Evolutionary conservation across 2,888 invertebrate species (phyloP).

Genomic region (Tenthredo livida): DNA sequence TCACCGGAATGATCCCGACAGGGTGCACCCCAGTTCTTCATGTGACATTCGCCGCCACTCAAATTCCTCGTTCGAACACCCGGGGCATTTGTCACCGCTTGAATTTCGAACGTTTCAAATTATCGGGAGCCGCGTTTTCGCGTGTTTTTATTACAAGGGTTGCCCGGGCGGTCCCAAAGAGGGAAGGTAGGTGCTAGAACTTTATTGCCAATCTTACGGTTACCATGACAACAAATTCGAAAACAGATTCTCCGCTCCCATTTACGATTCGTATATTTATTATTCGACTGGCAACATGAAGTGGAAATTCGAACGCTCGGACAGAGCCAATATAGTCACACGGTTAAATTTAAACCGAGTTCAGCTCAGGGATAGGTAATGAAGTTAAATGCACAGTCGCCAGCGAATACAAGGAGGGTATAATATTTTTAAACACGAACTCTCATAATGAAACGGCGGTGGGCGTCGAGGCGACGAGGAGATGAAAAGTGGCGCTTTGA

Average conservation of each 20-base stretch:
- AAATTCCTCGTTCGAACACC: conserved; percentile 46
- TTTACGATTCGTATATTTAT: conserved; percentile 27
- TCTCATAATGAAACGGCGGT: not conserved
- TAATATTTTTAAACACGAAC: not conserved
- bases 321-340: not conserved
- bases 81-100: conserved; percentile 52
- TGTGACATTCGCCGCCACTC: conserved; percentile 37
- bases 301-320: not conserved
- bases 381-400: not conserved
- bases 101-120: conserved; percentile 50
- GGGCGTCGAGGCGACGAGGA: not conserved
- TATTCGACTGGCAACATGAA: not conserved
- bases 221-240: conserved; percentile 50
- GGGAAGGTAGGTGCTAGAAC: conserved; percentile 15
- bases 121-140: conserved; percentile 46
- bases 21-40: conserved; percentile 27
- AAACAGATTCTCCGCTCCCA: conserved; percentile 42
- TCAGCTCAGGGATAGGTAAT: not conserved
- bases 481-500: conserved; percentile 30
- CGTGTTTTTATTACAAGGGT: conserved; percentile 55
- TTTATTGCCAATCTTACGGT: conserved; percentile 54
- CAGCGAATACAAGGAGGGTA: not conserved
- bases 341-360: not conserved
- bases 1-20: not conserved
- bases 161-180: not conserved